Evolutionary conservation across 2,888 invertebrate genomes (phyloP), one percentile per base, ranked within the genome.

Genomic region (Odontocolon sp.): DNA sequence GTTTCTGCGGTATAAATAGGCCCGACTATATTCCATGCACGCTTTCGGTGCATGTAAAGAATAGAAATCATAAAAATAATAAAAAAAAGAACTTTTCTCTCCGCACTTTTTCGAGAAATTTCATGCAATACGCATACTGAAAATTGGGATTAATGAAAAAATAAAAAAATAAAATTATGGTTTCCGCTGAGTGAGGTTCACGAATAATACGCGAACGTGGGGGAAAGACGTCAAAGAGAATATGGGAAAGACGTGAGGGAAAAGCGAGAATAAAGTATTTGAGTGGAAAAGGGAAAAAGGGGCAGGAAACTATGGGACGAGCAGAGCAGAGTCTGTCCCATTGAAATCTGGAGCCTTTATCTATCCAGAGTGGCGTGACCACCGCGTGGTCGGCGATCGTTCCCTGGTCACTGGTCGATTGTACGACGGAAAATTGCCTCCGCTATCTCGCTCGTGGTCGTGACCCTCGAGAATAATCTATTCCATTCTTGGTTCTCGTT

Each of bases 401-500:
- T 52, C 59, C 26, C 40, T 23, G 64, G 42, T 23, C 56, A 38
- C 70, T 52, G 74, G 63, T 72, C 77, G 72, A 77, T 78, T 74
- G 50, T 72, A 64, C 33, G 33, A 18, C 47, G 63, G 47, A 47
- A 63, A 63, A 63, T 63, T 63, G 80, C 78, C 73, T 70, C 45
- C 36, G 52, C 64, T 67, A 6, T 8, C 54, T 52, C 16, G 9
- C 31, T 1, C 56, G 4, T 11, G 63, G 38, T 61, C 70, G 26
- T 61, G 61, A 33, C 71, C 72, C 79, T 69, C 72, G 72, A 74
- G 79, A 57, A 82, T 83, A 82, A 82, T 82, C 75, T 78, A 82
- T 80, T 82, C 78, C 64, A 77, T 70, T 68, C 75, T 76, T 66
- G 42, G 16, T 56, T 72, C 28, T 45, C 57, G 54, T 26, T 50